Evolutionary conservation across 1,140 invertebrate species (phyloP).

Genomic region (Riptortus pedestris): DNA sequence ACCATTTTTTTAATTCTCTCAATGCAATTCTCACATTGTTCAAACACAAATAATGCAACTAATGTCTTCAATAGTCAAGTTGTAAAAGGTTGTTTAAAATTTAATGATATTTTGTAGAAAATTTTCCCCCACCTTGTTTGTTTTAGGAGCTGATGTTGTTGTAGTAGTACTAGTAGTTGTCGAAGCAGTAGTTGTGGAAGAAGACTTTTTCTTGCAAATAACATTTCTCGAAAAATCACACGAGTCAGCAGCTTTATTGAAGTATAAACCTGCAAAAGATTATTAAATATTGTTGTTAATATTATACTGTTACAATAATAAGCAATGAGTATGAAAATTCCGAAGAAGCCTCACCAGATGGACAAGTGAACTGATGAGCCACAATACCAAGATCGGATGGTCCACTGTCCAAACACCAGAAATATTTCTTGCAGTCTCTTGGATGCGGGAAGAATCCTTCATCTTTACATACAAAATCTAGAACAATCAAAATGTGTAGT

Average conservation of each 20-base stretch:
- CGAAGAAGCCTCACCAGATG: slow-evolving; percentile 70
- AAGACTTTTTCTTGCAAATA: slow-evolving; percentile 50
- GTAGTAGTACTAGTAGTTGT: slow-evolving; percentile 37
- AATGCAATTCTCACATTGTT: no score
- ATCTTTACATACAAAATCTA: slow-evolving; percentile 82
- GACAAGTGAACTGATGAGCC: slow-evolving; percentile 87
- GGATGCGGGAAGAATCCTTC: slow-evolving; percentile 92
- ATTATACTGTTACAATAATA: not conserved
- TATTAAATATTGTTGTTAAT: not conserved
- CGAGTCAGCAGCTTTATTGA: slow-evolving; percentile 82
- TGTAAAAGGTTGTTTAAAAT: no score
- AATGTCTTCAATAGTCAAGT: no score
- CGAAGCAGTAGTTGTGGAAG: slow-evolving; percentile 41
- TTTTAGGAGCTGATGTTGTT: no score
- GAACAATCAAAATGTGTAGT: slow-evolving; percentile 32
- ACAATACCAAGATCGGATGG: slow-evolving; percentile 79
- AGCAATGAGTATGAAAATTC: no score
- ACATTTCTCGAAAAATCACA: slow-evolving; percentile 86
- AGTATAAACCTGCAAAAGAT: slow-evolving; percentile 57
- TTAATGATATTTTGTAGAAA: no score
- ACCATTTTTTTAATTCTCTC: no score
- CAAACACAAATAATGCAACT: no score
- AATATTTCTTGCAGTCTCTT: slow-evolving; percentile 86
- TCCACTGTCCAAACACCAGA: slow-evolving; percentile 85
- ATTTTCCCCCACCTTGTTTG: no score